Evolutionary conservation across 2,797 vertebrate species (phyloP).

Genomic region (Lutjanus argentimaculatus): DNA sequence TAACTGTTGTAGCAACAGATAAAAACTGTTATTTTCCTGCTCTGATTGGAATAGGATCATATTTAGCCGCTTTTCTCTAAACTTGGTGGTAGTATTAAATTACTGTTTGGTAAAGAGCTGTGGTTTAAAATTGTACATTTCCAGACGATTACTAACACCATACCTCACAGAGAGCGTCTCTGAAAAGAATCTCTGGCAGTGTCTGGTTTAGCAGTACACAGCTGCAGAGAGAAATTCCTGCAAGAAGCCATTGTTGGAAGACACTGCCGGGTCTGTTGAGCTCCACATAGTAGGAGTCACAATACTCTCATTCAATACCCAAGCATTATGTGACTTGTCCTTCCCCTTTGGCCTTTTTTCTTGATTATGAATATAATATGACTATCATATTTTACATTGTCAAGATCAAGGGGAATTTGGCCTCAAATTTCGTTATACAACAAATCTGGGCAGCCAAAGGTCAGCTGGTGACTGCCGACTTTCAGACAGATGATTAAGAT

Average conservation of each 20-base stretch:
- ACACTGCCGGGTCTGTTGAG: constrained; percentile 79
- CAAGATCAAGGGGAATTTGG: constrained; percentile 35
- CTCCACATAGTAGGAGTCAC: constrained; percentile 69
- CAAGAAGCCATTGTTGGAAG: constrained; percentile 79
- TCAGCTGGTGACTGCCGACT: constrained; percentile 3
- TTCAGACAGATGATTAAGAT: constrained; percentile 5
- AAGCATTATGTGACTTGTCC: constrained; percentile 32
- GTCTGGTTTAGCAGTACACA: constrained; percentile 72
- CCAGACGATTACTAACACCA: constrained; percentile 72
- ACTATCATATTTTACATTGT: constrained; percentile 59
- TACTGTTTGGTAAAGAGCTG: constrained; percentile 44
- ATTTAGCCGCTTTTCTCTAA: constrained; percentile 35
- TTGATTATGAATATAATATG: constrained; percentile 51
- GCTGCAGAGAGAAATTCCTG: constrained; percentile 74
- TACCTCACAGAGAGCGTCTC: constrained; percentile 61
- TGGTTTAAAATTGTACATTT: constrained; percentile 66
- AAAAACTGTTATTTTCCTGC: constrained; percentile 24
- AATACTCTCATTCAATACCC: constrained; percentile 77
- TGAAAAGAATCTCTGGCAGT: constrained; percentile 69
- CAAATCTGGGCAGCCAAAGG: not conserved
- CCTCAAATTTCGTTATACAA: not conserved
- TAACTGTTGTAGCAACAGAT: not conserved
- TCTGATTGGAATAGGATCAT: constrained; percentile 1
- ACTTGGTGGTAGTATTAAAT: constrained; percentile 38
- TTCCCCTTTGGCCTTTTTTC: constrained; percentile 47